Conservation (phyloP, 2,888 invertebrate genomes). For the Sarcophaga subvicina region DNA sequence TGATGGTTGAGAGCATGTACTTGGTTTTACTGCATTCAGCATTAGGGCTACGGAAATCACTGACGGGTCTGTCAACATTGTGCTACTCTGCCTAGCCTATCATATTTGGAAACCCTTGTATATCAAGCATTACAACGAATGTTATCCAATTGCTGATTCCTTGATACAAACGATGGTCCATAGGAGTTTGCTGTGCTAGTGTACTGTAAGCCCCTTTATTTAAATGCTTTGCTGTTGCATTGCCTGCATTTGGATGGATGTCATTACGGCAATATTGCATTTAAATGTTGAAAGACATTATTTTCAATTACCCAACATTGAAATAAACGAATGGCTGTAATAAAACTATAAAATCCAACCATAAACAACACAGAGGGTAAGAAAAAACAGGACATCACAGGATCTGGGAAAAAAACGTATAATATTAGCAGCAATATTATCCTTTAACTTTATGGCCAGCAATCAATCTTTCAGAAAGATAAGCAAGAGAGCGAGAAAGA, state of each 20-base stretch:
- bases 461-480: constrained; percentile 31
- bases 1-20: too few relatives aligned
- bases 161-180: too few relatives aligned
- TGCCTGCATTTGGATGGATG: neutral
- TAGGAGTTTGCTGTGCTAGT: too few relatives aligned
- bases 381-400: constrained; percentile 3
- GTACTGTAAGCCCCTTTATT: neutral
- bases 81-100: too few relatives aligned
- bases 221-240: neutral
- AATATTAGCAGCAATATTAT: constrained; percentile 46
- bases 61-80: too few relatives aligned
- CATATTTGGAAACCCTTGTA: too few relatives aligned
- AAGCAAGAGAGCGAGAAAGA: neutral
- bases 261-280: constrained; percentile 18
- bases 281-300: constrained; percentile 55
- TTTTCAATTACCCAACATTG: constrained; percentile 62
- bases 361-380: neutral
- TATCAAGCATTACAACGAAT: too few relatives aligned
- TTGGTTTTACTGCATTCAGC: too few relatives aligned
- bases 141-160: too few relatives aligned
- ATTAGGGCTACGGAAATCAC: too few relatives aligned
- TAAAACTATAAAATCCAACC: constrained; percentile 19
- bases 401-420: neutral
- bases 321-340: constrained; percentile 49
- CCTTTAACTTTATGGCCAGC: constrained; percentile 24